Evolutionary conservation across 92 coral and sea anemone species (phyloP).

Genomic region (Ricordea florida): DNA sequence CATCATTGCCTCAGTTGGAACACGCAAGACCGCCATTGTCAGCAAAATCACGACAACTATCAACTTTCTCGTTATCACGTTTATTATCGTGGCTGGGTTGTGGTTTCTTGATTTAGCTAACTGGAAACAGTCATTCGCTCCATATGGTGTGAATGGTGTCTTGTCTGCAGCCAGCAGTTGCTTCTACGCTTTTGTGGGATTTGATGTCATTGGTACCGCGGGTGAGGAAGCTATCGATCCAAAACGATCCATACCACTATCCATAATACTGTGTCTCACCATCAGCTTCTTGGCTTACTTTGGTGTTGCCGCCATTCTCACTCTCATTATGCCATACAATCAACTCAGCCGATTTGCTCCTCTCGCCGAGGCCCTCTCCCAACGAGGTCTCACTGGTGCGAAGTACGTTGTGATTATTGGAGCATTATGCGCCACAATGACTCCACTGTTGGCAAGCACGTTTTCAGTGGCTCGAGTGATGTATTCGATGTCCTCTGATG

Average conservation of each 20-base stretch:
- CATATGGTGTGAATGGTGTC: conserved; percentile 78
- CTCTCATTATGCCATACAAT: conserved; percentile 74
- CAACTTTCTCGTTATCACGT: conserved; percentile 59
- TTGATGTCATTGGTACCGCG: conserved; percentile 82
- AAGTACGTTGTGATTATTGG: conserved; percentile 73
- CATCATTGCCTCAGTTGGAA: conserved; percentile 71
- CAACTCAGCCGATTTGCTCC: conserved; percentile 75
- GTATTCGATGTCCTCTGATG: conserved; percentile 81
- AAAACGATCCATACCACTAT: conserved; percentile 67
- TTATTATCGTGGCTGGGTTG: conserved; percentile 58
- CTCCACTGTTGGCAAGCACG: conserved; percentile 45
- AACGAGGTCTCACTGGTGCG: conserved; percentile 63
- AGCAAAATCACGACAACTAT: conserved; percentile 56
- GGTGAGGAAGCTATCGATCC: conserved; percentile 83
- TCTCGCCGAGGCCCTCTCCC: conserved; percentile 79
- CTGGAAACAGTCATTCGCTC: conserved; percentile 80
- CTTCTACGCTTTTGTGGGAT: conserved; percentile 79
- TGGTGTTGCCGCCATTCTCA: conserved; percentile 85
- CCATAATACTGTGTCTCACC: conserved; percentile 57
- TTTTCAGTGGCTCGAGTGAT: conserved; percentile 73
- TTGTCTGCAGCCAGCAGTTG: conserved; percentile 76
- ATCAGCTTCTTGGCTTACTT: conserved; percentile 85
- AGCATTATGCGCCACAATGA: conserved; percentile 72
- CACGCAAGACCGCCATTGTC: conserved; percentile 56
- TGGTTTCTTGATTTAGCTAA: conserved; percentile 50